phyloP scores from a whole-genome alignment of 2,888 invertebrate genomes.

The Anarsia innoxiella region DNA sequence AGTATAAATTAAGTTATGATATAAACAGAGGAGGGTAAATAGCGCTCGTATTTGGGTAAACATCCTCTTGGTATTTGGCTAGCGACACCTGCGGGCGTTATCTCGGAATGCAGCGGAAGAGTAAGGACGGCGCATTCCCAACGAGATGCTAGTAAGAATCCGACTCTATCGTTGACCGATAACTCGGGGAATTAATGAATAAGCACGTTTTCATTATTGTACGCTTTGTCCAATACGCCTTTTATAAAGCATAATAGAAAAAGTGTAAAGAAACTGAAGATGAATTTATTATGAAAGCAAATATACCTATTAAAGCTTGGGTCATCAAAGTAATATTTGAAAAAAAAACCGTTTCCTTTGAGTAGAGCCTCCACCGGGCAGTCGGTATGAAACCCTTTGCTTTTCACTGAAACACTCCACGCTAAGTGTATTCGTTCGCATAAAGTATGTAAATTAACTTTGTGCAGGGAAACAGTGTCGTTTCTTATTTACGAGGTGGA shows the following conservation, averaged over 20 bases:
- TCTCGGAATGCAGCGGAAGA: constrained; percentile 44
- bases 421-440: constrained; percentile 3
- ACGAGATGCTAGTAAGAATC: constrained; percentile 27
- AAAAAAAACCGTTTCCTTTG: no score
- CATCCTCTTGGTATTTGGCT: constrained; percentile 40
- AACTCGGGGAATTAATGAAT: background rate
- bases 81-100: constrained; percentile 40
- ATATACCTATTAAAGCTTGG: no score
- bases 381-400: no score
- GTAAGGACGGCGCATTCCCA: constrained; percentile 43
- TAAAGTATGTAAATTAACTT: constrained; percentile 8
- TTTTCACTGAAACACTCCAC: background rate
- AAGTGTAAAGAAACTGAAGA: no score
- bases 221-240: no score
- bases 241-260: no score
- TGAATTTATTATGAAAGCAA: no score
- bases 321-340: no score
- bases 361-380: no score
- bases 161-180: constrained; percentile 8
- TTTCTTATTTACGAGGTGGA: constrained; percentile 4
- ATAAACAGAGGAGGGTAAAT: constrained; percentile 39
- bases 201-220: no score
- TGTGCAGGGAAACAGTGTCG: constrained; percentile 2
- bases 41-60: constrained; percentile 37
- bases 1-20: constrained; percentile 38